Evolutionary conservation across 2,113 vertebrate genomes (phyloP).

Genomic region (Rhea americana): DNA sequence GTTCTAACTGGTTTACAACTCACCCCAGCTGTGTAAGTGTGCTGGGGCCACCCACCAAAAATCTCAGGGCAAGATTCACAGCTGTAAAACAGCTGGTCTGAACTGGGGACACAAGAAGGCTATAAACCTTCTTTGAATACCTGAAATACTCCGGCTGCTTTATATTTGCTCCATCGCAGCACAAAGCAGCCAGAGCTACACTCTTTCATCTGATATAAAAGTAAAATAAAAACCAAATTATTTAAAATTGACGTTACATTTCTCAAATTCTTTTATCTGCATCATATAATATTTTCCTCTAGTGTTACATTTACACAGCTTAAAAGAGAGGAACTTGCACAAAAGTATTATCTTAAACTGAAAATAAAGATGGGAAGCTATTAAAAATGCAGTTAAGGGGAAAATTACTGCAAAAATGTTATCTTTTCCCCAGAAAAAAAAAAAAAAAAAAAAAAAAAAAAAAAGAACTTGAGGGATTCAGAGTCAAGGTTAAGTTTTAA

Average conservation of each 20-base stretch:
- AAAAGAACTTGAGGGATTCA: neutral
- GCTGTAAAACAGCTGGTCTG: neutral
- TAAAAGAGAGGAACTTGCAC: neutral
- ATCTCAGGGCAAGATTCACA: neutral
- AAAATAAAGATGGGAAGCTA: neutral
- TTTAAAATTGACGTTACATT: neutral
- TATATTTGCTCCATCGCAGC: neutral
- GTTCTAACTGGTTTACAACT: neutral
- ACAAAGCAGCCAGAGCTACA: neutral
- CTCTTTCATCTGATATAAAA: neutral
- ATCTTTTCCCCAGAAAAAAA: neutral
- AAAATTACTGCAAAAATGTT: neutral
- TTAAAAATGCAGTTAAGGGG: neutral
- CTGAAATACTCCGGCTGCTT: neutral
- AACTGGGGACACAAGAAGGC: neutral
- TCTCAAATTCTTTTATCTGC: neutral
- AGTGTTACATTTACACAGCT: neutral
- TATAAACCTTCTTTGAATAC: neutral
- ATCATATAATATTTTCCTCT: neutral
- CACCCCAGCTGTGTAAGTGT: neutral
- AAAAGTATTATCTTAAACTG: neutral
- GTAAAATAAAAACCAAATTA: neutral
- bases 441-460: no score
- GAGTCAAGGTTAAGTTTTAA: neutral
- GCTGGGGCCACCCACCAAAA: neutral